phyloP scores from a whole-genome alignment of 53 echinoderm and acorn worm species.

The Holothuria scabra region DNA sequence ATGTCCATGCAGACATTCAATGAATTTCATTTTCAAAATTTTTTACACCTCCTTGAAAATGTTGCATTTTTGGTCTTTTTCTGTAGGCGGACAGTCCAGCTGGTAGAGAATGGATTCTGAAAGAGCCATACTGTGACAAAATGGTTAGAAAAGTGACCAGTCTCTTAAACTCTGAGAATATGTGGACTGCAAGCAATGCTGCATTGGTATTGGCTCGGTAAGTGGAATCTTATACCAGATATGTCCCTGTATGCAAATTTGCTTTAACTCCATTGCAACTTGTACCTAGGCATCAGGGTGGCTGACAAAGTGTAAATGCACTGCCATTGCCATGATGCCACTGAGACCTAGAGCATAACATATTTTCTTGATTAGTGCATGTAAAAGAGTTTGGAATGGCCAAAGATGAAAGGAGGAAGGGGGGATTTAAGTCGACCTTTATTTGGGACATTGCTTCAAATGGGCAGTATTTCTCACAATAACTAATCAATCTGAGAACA shows the following conservation, averaged over 20 bases:
- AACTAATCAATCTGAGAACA: too few relatives aligned
- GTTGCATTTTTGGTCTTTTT: too few relatives aligned
- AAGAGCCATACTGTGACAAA: slow-evolving; percentile 70
- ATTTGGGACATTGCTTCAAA: too few relatives aligned
- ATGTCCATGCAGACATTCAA: background rate
- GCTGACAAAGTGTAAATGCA: too few relatives aligned
- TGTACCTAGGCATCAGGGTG: too few relatives aligned
- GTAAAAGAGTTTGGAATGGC: too few relatives aligned
- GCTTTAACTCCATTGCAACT: background rate
- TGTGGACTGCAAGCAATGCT: slow-evolving; percentile 99
- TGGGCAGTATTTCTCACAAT: too few relatives aligned
- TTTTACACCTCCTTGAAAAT: background rate
- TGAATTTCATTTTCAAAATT: background rate
- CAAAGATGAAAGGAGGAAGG: too few relatives aligned
- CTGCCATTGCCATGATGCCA: too few relatives aligned
- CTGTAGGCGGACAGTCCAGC: slow-evolving; percentile 82
- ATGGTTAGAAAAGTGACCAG: slow-evolving; percentile 80
- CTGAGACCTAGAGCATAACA: too few relatives aligned
- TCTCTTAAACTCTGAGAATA: slow-evolving; percentile 72
- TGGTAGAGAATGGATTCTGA: slow-evolving; percentile 92
- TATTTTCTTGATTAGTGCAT: too few relatives aligned
- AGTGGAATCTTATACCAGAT: background rate
- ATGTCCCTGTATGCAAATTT: background rate
- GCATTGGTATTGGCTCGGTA: slow-evolving; percentile 94
- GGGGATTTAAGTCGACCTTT: too few relatives aligned